phyloP scores from a whole-genome alignment of 2,113 vertebrate species.

The Neomonachus schauinslandi region DNA sequence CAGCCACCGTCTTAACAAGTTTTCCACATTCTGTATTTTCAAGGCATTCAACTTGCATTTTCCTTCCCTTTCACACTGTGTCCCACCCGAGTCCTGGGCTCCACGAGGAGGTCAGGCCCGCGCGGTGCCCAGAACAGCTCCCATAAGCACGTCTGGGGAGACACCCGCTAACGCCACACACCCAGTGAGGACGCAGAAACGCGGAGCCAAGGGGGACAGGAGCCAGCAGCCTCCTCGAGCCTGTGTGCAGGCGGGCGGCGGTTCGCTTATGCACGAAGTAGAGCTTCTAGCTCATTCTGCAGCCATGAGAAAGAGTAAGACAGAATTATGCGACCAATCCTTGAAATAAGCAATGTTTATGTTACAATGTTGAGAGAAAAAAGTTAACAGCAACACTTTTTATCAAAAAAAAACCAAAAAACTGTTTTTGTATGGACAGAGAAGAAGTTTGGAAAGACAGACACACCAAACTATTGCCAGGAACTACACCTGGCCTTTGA shows the following conservation, averaged over 20 bases:
- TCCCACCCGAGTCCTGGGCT: background rate
- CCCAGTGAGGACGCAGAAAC: background rate
- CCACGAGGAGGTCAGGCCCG: background rate
- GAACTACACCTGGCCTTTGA: background rate
- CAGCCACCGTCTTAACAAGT: background rate
- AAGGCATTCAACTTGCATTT: background rate
- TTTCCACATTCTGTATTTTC: background rate
- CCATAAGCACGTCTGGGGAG: background rate
- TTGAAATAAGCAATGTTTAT: background rate
- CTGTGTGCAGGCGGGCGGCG: fast-evolving
- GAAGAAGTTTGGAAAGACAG: background rate
- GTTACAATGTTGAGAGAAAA: background rate
- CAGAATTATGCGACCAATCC: background rate
- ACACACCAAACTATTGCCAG: background rate
- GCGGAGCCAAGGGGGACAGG: no score
- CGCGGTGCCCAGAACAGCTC: background rate
- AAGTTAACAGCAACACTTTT: background rate
- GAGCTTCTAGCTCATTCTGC: background rate
- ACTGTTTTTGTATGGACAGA: background rate
- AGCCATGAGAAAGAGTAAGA: background rate
- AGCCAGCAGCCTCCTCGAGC: background rate
- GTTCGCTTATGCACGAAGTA: background rate
- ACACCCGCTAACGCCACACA: background rate
- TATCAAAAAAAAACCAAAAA: no score
- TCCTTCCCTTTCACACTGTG: background rate